Base-by-base conservation (phyloP, 2,113 vertebrate species). In the Barbus barbus region DNA sequence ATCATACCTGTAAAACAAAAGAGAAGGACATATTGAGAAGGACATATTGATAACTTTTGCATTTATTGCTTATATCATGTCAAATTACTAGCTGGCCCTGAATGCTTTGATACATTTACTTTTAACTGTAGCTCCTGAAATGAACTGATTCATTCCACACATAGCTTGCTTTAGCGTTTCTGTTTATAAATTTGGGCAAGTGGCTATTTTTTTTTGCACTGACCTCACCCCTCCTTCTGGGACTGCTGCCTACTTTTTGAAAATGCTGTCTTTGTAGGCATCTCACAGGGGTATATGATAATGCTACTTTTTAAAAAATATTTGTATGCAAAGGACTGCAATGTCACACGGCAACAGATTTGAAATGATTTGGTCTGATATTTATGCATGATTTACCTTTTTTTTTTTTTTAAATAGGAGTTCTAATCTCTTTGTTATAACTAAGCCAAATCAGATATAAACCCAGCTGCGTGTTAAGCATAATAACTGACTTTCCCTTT, bases 1-100 rank as follows among this genome's bases (percentile, higher is more conserved):
- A 86, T 99, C 98, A 26, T 99, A 99, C 94, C 98, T 99, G 86
- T 33, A 92, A 91, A 88, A 87, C 46, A 79, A 14, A 79, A 22
- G 18, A 84, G 8, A 36, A 24, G 51, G 53, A 72, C 12, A 51
- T 20, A 24, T 41, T 77, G 4, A 56, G 9, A 60, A 38, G n/a
- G 28, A 16, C 31, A 38, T 74, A 16, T 8, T 31, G 18, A 73
- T 16, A 13, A 14, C 6, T 73, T 18, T 4, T 22, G 22, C 22
- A 53, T 53, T 22, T 31, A 53, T 33, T 9, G 44, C 16, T 75
- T 75, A 24, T 33, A 18, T 36, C 18, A 22, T 67, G 33, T 9
- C 7, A 67, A 33, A 65, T 65, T 33, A 65, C 3, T 7, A 18
- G 28, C 18, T 33, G 63, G 31, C 28, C 7, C 63, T 3, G 60